phyloP scores from a whole-genome alignment of 2,888 invertebrate genomes.

The Phragmatobia fuliginosa region DNA sequence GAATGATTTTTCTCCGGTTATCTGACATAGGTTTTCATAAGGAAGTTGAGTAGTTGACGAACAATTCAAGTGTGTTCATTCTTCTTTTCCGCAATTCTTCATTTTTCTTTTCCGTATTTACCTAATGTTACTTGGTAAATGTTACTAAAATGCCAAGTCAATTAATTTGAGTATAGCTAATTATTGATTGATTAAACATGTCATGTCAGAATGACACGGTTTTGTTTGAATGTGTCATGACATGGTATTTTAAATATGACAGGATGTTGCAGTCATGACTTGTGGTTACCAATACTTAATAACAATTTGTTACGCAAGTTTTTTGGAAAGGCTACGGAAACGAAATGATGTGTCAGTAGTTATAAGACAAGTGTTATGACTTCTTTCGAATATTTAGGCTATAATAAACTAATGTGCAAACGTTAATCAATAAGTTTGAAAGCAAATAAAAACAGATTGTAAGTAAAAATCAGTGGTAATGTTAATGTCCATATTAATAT shows the following conservation, averaged over 20 bases:
- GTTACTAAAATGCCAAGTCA: not conserved
- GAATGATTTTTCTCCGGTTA: too few species aligned
- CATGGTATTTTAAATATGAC: not conserved
- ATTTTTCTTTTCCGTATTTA: not conserved
- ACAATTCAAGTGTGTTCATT: too few species aligned
- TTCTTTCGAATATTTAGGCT: not conserved
- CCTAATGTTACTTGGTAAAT: not conserved
- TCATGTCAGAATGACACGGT: not conserved
- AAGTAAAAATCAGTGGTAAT: too few species aligned
- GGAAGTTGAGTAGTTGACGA: not conserved
- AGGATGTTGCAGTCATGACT: not conserved
- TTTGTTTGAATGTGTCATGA: conserved; percentile 4
- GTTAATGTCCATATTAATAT: too few species aligned
- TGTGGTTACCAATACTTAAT: not conserved
- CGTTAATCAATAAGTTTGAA: too few species aligned
- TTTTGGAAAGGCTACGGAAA: not conserved
- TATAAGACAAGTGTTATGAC: not conserved
- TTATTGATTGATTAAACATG: not conserved
- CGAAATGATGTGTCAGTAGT: not conserved
- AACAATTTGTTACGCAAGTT: not conserved
- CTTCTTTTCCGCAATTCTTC: not conserved
- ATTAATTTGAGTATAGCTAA: not conserved
- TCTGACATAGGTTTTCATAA: too few species aligned
- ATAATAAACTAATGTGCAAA: too few species aligned
- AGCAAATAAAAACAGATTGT: too few species aligned